Percentiles rank a stretch among this genome's conserved stretches.
Conservation (phyloP, 1,140 invertebrate species). For the Uloborus diversus region DNA sequence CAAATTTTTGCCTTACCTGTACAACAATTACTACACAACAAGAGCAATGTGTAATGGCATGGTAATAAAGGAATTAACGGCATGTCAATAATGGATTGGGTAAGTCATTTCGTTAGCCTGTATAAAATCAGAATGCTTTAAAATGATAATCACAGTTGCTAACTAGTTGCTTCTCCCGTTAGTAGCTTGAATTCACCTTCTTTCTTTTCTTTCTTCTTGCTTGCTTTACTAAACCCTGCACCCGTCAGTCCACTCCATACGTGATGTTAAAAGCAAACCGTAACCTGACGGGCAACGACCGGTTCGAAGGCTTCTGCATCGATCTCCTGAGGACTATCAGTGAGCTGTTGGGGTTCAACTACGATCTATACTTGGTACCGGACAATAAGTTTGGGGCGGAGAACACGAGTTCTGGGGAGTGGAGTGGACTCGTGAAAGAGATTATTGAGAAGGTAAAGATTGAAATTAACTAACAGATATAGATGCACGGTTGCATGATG, state of each 20-base stretch:
- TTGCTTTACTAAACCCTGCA: neutral
- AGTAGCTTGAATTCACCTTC: neutral
- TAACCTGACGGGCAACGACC: conserved; percentile 62
- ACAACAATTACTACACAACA: too few species aligned
- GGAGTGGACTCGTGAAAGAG: conserved; percentile 93
- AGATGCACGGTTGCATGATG: too few species aligned
- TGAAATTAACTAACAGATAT: too few species aligned
- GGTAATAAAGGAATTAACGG: too few species aligned
- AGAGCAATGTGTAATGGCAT: too few species aligned
- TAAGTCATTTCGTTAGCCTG: too few species aligned
- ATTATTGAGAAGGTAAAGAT: conserved; percentile 73
- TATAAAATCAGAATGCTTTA: too few species aligned
- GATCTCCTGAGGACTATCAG: conserved; percentile 68
- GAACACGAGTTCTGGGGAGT: conserved; percentile 88
- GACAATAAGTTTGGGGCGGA: conserved; percentile 95
- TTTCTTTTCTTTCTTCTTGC: neutral
- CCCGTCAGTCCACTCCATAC: conserved; percentile 45
- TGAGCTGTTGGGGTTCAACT: conserved; percentile 83
- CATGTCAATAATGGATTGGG: too few species aligned
- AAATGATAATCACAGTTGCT: too few species aligned
- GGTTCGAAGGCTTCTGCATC: conserved; percentile 69
- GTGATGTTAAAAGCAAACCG: conserved; percentile 49
- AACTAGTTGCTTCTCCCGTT: neutral
- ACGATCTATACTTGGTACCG: conserved; percentile 87
- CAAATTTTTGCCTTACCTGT: too few species aligned